A percentile compares a stretch with the other conserved stretches of the same genome.
Evolutionary conservation across 2,797 vertebrate genomes (phyloP).

Genomic region (Acomys russatus): DNA sequence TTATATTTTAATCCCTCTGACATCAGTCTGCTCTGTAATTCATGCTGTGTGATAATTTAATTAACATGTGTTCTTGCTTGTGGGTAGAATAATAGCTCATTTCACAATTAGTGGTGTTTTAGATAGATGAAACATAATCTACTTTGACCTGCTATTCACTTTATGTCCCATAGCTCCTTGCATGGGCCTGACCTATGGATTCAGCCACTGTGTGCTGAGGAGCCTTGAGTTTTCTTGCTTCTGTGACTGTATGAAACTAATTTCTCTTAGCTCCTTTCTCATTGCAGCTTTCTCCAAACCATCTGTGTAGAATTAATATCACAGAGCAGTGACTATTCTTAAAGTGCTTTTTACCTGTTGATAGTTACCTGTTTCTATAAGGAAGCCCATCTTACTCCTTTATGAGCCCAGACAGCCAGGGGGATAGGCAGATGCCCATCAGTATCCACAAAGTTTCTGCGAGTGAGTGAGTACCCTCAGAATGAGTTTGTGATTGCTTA

Average conservation of each 20-base stretch:
- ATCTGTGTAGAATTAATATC: neutral
- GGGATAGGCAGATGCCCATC: neutral
- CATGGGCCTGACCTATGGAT: neutral
- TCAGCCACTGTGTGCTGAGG: neutral
- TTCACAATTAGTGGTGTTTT: slow-evolving; percentile 9
- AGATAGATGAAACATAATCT: neutral
- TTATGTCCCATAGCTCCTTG: neutral
- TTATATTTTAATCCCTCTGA: neutral
- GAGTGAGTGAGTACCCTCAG: neutral
- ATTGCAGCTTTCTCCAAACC: neutral
- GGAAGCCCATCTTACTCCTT: neutral
- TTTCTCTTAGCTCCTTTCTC: neutral
- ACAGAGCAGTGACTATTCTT: neutral
- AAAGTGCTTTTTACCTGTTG: neutral
- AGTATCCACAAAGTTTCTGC: neutral
- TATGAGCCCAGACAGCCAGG: neutral
- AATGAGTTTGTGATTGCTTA: neutral
- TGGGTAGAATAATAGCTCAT: neutral
- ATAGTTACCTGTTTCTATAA: neutral
- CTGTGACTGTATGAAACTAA: neutral
- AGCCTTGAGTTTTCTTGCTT: neutral
- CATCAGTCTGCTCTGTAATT: neutral
- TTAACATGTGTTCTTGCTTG: slow-evolving; percentile 34
- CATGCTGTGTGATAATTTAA: neutral
- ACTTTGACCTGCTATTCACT: neutral